Evolutionary conservation across 2,113 vertebrate species (phyloP), one percentile per base, ranked within the genome.

Genomic region (Sinocyclocheilus anshuiensis): DNA sequence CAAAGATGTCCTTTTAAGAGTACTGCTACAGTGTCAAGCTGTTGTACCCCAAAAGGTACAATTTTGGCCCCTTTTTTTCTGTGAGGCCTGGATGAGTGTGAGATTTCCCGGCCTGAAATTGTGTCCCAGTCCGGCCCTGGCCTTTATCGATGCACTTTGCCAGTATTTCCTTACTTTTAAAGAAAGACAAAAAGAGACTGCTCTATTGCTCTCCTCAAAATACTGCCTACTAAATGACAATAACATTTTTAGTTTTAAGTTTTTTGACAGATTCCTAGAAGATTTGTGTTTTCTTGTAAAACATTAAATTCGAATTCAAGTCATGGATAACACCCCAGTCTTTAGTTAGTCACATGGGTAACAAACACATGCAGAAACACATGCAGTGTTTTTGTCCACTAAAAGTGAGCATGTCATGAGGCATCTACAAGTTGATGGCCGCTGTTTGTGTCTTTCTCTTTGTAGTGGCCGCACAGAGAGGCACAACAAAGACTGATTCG

Each of bases 401-500:
- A 81, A 77, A 82, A 59, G 50, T 45, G n/a, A 75, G 12, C 18
- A 15, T 69, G 59, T 80, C 72, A 79, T 48, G 15, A 78, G 74
- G 65, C 50, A 55, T 61, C 48, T 18, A 39, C 57, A 71, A 81
- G 77, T 61, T 48, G 26, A 76, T 50, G 22, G 45, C 20, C 36
- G 1, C 20, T 45, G 16, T 53, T 77, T 65, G 33, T 45, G 36
- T 67, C 13, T 26, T 39, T 75, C 65, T n/a, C 67, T 89, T 86
- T 87, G 24, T 81, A 69, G 74, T 61, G 29, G 15, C 29, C 36
- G 84, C 74, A 63, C 80, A 83, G 72, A 86, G 77, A 22, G 61
- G 53, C 24, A 81, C 67, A 84, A 85, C 77, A 88, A 88, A 86
- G 81, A 71, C 86, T 67, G 50, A 84, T 77, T 69, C 77, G 13